These are phyloP conservation scores for Cryptops parisi DNA, from an alignment of 2,888 invertebrate species.

Conservation along the genomic window DNA sequence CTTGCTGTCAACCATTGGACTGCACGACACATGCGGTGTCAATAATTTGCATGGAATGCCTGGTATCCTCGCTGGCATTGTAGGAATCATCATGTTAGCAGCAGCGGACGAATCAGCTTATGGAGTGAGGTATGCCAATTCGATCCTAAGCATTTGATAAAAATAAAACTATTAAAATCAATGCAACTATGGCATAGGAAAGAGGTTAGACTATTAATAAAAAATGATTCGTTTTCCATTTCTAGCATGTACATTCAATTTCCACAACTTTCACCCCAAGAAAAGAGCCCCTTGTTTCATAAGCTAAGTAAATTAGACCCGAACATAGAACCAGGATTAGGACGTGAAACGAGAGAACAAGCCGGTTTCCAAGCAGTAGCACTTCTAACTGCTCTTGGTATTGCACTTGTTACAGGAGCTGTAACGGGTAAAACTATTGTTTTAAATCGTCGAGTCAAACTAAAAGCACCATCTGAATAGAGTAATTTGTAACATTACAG, in stretches of 20 bases:
- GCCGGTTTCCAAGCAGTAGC: conserved; percentile 63
- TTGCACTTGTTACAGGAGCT: conserved; percentile 55
- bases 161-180: too few species aligned
- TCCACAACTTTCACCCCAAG: conserved; percentile 43
- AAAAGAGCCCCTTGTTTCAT: conserved; percentile 25
- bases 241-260: conserved; percentile 37
- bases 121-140: conserved; percentile 32
- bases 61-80: conserved; percentile 66
- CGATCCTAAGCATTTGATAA: too few species aligned
- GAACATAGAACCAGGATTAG: conserved; percentile 39
- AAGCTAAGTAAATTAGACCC: conserved; percentile 21
- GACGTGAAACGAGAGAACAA: conserved; percentile 50
- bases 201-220: too few species aligned
- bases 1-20: conserved; percentile 40
- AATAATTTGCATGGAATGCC: conserved; percentile 96
- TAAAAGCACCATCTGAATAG: too few species aligned
- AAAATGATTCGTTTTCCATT: too few species aligned
- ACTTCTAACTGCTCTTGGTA: conserved; percentile 48
- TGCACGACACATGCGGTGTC: conserved; percentile 85
- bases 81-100: conserved; percentile 58
- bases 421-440: conserved; percentile 74
- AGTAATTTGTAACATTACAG: too few species aligned
- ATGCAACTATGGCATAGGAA: too few species aligned
- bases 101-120: conserved; percentile 52
- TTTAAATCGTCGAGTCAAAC: too few species aligned